Base-by-base conservation (phyloP, 2,113 vertebrate genomes). In the Hemicordylus capensis region DNA sequence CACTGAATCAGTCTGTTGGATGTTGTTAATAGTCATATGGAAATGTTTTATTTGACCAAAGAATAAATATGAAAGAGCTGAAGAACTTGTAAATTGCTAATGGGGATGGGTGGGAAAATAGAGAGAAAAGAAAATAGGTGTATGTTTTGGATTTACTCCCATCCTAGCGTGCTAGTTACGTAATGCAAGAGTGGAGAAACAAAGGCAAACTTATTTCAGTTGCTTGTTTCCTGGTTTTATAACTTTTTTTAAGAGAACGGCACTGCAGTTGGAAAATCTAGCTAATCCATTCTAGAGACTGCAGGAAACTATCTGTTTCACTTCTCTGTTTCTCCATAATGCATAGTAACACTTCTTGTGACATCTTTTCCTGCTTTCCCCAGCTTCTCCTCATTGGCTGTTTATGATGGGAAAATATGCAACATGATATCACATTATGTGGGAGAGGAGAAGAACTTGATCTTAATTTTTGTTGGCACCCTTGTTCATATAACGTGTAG, bases 41-140 rank as follows among this genome's bases (percentile, higher is more conserved):
- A 34, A 9, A 39, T 17, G 39, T 17, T 66, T n/a, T 66, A 46
- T 66, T 80, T 48, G 20, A 26, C 4, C 24, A 44, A 80, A n/a
- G 19, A 63, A 66, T 58, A 56, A 81, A 17, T 46, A 51, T 20
- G 19, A 34, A 42, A 15, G 44, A 56, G 10, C 24, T 37, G 63
- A 39, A 69, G 63, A 20, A 54, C 88, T 86, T 76, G 6, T 89
- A 76, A 14, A 17, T 44, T 59, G 54, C 54, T 59, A 77, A 39
- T 58, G 75, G 34, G 51, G 48, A n/a, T 14, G 28, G 0, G 20
- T 1, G 34, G 70, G 34, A 51, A 86, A 54, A 5, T 44, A 37
- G 86, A 4, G 66, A 75, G 22, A 19, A 10, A 0, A 0, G 54
- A 85, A 69, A 58, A n/a, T 20, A 73, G 75, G 15, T 3, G 42